These are phyloP conservation scores for Oryzias melastigma DNA, from an alignment of 2,113 vertebrate species.

Conservation along the genomic window DNA sequence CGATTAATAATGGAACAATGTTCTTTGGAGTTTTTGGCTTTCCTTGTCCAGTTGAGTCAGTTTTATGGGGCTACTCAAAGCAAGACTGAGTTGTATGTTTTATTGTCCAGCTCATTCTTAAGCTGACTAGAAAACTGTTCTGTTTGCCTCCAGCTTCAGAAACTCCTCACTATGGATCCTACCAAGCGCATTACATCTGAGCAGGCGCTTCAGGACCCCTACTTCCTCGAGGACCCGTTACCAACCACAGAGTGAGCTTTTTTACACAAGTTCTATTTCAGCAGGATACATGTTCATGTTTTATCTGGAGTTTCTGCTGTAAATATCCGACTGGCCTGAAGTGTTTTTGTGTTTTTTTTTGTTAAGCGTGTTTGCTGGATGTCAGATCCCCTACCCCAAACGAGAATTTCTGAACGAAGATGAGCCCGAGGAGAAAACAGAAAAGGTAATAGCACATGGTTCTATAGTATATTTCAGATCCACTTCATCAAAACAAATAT, in stretches of 20 bases:
- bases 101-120: background rate
- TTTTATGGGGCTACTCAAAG: no score
- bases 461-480: no score
- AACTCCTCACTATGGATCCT: slow-evolving; percentile 97
- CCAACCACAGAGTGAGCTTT: slow-evolving; percentile 91
- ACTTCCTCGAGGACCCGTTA: slow-evolving; percentile 96
- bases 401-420: slow-evolving; percentile 98
- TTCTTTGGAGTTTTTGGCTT: no score
- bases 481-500: no score
- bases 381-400: slow-evolving; percentile 98
- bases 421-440: slow-evolving; percentile 95
- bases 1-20: no score
- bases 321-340: no score
- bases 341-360: slow-evolving; percentile 5
- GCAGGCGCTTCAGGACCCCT: slow-evolving; percentile 94
- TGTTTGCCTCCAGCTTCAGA: slow-evolving; percentile 86
- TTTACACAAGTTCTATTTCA: slow-evolving; percentile 1
- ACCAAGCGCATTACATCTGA: slow-evolving; percentile 98
- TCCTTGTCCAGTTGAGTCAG: no score
- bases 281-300: slow-evolving; percentile 1
- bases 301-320: background rate
- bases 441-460: slow-evolving; percentile 83
- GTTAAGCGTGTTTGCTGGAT: slow-evolving; percentile 94
- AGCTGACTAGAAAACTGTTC: background rate
- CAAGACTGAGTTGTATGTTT: no score